Base-by-base conservation (phyloP, 2,888 invertebrate genomes). In the Drosophila monieri region DNA sequence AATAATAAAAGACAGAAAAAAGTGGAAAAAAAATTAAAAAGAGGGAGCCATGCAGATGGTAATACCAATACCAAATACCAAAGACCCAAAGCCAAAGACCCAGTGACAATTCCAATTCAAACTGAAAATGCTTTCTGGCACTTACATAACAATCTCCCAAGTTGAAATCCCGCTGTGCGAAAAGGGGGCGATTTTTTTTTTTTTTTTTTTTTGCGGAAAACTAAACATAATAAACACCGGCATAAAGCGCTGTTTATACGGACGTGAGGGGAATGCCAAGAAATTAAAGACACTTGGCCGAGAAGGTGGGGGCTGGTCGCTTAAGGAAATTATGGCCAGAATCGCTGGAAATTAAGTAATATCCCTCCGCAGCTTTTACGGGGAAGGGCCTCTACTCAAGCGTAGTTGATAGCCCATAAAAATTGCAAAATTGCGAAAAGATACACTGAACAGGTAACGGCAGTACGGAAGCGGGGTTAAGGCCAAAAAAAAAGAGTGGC, bases 231-330 rank as follows among this genome's bases (percentile, higher is more conserved):
- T 80, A 77, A 86, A 84, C 68, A 77, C 47, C 62, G 76, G 71
- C 76, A 73, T 84, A 70, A 83, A 86, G 71, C 48, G 85, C 60
- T 77, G 80, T 67, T 86, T 77, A 80, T 77, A 37, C 54, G 62
- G 49, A 80, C 80, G 80, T 80, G 80, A 43, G 37, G 35, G 59
- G 85, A 66, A 71, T 80, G 32, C 1, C 14, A 6, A n/a, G 14
- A 6, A 6, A 14, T 35, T 35, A 14, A 35, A 35, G 35, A n/a
- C n/a, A 35, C n/a, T 35, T 14, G 35, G 35, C n/a, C 35, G 6
- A 1, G 14, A 35, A 35, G 35, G 35, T 35, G 14, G 10, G 30
- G 30, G 10, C 30, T 30, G 30, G 10, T 10, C 0, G 32, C 32
- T 12, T 32, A 12, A 35, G 1, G n/a, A 35, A 14, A 35, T 35